phyloP scores from a whole-genome alignment of 2,888 invertebrate genomes.

The Mythimna vitellina region DNA sequence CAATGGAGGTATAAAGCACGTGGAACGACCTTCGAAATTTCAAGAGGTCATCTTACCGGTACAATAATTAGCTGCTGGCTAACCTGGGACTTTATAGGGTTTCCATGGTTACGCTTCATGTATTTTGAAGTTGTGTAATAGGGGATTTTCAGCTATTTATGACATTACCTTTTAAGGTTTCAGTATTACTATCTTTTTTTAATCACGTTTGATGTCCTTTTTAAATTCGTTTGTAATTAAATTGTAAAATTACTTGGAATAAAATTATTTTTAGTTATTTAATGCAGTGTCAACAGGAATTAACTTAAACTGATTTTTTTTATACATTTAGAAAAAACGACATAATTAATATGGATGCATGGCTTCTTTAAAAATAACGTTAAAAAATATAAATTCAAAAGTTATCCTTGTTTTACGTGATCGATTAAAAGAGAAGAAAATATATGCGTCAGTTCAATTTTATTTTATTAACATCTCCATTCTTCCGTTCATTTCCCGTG shows the following conservation, averaged over 20 bases:
- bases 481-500: neutral
- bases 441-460: neutral
- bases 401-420: too few relatives aligned
- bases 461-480: neutral
- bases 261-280: too few relatives aligned
- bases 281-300: too few relatives aligned
- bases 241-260: neutral
- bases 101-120: conserved; percentile 59
- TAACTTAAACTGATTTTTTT: too few relatives aligned
- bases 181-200: neutral
- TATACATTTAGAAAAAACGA: too few relatives aligned
- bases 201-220: neutral
- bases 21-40: conserved; percentile 81
- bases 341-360: too few relatives aligned
- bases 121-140: conserved; percentile 11
- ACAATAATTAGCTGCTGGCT: conserved; percentile 22
- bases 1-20: conserved; percentile 67
- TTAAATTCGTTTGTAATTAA: neutral
- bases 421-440: neutral
- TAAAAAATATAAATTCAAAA: too few relatives aligned
- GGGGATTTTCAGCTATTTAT: neutral
- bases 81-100: conserved; percentile 64
- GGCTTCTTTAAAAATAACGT: too few relatives aligned
- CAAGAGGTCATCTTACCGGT: conserved; percentile 71
- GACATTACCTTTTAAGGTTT: neutral